A percentile compares a stretch with the other conserved stretches of the same genome.
These are phyloP conservation scores for Glandiceps talaboti DNA, from an alignment of 53 echinoderm and acorn worm species.

Conservation along the genomic window DNA sequence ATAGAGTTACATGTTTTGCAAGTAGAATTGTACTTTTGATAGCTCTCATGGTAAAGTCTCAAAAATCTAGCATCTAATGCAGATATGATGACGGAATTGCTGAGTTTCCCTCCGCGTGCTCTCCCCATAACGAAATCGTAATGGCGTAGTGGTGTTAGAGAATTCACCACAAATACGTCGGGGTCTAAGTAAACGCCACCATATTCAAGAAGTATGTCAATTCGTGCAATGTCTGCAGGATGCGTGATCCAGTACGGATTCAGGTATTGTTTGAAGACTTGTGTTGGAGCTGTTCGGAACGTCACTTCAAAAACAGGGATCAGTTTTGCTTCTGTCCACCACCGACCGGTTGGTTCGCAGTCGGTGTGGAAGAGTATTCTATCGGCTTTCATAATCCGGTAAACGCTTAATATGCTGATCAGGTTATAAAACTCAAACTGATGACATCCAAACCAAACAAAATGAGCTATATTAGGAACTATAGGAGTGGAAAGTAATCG, in stretches of 20 bases:
- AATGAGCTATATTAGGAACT: constrained; percentile 11
- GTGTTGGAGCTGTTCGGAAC: background rate
- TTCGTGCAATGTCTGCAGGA: background rate
- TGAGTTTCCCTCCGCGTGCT: background rate
- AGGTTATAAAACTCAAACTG: constrained; percentile 4
- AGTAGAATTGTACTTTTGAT: background rate
- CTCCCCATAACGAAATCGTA: constrained; percentile 10
- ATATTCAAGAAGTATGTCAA: constrained; percentile 3
- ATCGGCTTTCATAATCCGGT: constrained; percentile 5
- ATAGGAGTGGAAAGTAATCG: background rate
- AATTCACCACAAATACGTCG: constrained; percentile 6
- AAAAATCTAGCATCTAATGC: constrained; percentile 1
- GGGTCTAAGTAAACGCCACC: constrained; percentile 12
- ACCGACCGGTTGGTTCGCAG: constrained; percentile 3
- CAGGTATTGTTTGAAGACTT: background rate
- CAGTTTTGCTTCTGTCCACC: background rate
- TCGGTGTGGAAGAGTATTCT: constrained; percentile 12
- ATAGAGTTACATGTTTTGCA: background rate
- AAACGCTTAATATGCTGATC: background rate
- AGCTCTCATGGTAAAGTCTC: constrained; percentile 6
- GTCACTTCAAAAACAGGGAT: background rate
- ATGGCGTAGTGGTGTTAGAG: background rate
- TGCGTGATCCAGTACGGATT: background rate
- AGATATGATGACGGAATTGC: constrained; percentile 6
- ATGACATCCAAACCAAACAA: constrained; percentile 2